Conservation (phyloP, 2,888 invertebrate genomes). For the Hypselothyrea guttata region DNA sequence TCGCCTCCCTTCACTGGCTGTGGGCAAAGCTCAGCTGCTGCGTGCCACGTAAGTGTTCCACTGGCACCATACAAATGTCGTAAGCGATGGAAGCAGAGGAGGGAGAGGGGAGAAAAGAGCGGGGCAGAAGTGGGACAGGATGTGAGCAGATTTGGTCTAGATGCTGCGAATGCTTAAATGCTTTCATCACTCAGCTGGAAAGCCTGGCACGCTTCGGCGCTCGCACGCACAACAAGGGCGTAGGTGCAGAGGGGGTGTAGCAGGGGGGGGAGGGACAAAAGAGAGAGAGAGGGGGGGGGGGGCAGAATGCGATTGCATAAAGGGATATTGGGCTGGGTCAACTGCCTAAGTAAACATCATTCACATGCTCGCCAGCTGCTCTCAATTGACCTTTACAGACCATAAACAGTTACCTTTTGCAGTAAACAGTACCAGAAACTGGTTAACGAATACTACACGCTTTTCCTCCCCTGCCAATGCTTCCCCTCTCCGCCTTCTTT, state of each 20-base stretch:
- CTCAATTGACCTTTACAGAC: slow-evolving; percentile 62
- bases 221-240: slow-evolving; percentile 62
- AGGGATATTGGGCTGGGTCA: slow-evolving; percentile 38
- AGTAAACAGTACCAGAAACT: slow-evolving; percentile 26
- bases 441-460: too few relatives aligned
- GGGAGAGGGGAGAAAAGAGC: too few relatives aligned
- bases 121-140: not conserved
- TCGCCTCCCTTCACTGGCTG: not conserved
- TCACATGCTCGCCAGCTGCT: slow-evolving; percentile 31
- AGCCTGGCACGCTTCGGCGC: slow-evolving; percentile 66
- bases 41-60: slow-evolving; percentile 61
- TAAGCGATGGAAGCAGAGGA: too few relatives aligned
- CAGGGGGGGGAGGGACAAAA: not conserved
- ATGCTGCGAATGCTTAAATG: slow-evolving; percentile 65
- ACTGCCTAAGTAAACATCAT: slow-evolving; percentile 56
- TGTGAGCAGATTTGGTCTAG: not conserved
- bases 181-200: slow-evolving; percentile 76
- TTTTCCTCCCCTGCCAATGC: too few relatives aligned
- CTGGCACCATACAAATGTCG: slow-evolving; percentile 34
- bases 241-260: slow-evolving; percentile 9
- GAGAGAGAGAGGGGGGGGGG: not conserved
- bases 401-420: slow-evolving; percentile 58
- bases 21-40: slow-evolving; percentile 24
- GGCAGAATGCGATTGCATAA: not conserved
- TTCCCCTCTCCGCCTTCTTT: too few relatives aligned